Evolutionary conservation across 2,888 invertebrate species (phyloP), one percentile per base, ranked within the genome.

Genomic region (Mayetiola destructor): DNA sequence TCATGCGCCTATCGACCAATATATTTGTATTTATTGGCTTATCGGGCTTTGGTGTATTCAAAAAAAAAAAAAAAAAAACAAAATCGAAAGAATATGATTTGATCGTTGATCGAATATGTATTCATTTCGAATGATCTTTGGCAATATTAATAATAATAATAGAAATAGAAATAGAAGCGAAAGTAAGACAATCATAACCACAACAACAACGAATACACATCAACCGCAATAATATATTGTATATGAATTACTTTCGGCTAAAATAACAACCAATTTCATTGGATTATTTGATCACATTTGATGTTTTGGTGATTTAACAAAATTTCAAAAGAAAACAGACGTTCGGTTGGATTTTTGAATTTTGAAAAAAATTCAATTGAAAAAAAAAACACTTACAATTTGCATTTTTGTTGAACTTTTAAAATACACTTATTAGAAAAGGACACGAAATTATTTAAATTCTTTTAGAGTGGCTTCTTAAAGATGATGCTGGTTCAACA

Each of bases 371-470:
- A n/a, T n/a, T 36, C n/a, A 9, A 5, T 36, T 8, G 4, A 9
- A n/a, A n/a, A n/a, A 36, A 36, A 36, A 36, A 42, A 42, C 48
- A 48, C 48, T 48, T 48, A 48, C 48, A 48, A 48, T 48, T n/a
- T 48, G 29, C 48, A 48, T 48, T 48, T 48, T n/a, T n/a, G n/a
- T n/a, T n/a, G n/a, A n/a, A n/a, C n/a, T n/a, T n/a, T n/a, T n/a
- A n/a, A n/a, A n/a, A n/a, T n/a, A n/a, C n/a, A n/a, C n/a, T n/a
- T n/a, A n/a, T n/a, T n/a, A n/a, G n/a, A n/a, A n/a, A n/a, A n/a
- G n/a, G n/a, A n/a, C n/a, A n/a, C n/a, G n/a, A n/a, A n/a, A n/a
- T n/a, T n/a, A n/a, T n/a, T n/a, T n/a, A n/a, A n/a, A n/a, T n/a
- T n/a, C n/a, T n/a, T n/a, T n/a, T n/a, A n/a, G n/a, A n/a, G n/a